Percentiles rank a stretch among this genome's conserved stretches.
Evolutionary conservation across 2,888 invertebrate species (phyloP).

Genomic region (Cheilosia pagana): DNA sequence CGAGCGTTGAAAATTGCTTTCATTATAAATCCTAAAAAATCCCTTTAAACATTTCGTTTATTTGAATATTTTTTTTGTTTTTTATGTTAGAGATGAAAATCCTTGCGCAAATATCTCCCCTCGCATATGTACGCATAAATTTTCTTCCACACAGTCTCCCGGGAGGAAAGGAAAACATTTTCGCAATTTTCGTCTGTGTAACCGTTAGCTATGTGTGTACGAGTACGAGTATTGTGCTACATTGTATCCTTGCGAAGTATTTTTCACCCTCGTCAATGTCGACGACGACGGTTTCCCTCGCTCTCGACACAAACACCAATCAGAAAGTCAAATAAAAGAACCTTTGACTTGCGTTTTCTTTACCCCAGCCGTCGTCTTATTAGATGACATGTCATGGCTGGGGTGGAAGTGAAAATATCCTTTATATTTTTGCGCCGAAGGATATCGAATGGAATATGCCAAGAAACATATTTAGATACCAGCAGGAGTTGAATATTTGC

Average conservation of each 20-base stretch:
- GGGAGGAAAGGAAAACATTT: constrained; percentile 60
- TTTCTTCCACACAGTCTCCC: constrained; percentile 59
- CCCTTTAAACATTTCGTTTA: constrained; percentile 40
- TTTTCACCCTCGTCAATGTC: constrained; percentile 45
- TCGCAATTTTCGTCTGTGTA: constrained; percentile 58
- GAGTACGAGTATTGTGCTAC: background rate
- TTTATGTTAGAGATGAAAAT: constrained; percentile 69
- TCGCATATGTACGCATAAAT: constrained; percentile 61
- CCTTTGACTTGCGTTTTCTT: constrained; percentile 74
- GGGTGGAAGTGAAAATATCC: constrained; percentile 63
- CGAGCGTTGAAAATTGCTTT: constrained; percentile 74
- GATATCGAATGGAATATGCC: constrained; percentile 56
- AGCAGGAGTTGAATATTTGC: constrained; percentile 48
- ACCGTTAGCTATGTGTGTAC: background rate
- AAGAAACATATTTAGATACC: constrained; percentile 71
- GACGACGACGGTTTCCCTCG: constrained; percentile 38
- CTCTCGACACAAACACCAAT: constrained; percentile 70
- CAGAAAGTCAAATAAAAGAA: constrained; percentile 75
- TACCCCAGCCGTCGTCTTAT: constrained; percentile 34
- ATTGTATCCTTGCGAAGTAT: constrained; percentile 29
- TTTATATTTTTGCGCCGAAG: constrained; percentile 58
- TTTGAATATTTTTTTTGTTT: constrained; percentile 8
- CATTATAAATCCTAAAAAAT: constrained; percentile 65
- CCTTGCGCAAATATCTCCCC: constrained; percentile 66
- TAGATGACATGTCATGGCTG: constrained; percentile 59